Evolutionary conservation across 2,113 vertebrate genomes (phyloP), one percentile per base, ranked within the genome.

Genomic region (Acanthochromis polyacanthus): DNA sequence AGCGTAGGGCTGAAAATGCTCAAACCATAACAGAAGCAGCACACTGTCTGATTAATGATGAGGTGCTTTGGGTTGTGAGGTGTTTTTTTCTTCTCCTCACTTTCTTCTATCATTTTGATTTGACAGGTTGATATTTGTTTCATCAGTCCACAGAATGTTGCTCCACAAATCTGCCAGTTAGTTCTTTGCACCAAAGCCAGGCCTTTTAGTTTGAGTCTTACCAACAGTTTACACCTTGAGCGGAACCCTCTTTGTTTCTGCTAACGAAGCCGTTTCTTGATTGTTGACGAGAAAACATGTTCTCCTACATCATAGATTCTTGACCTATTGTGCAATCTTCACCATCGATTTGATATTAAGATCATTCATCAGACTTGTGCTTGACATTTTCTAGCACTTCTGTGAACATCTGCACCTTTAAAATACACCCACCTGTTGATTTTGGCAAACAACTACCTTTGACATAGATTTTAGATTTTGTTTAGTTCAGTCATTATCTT

Each of bases 121-220:
- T 14, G 43, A 65, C 25, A 51, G 17, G 19, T 51, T 65, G 46
- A 32, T 65, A 51, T 48, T 65, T 50, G 25, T 51, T 65, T 65
- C 46, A 64, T 30, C 61, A n/a, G 61, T 64, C 25, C 12, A 51
- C 6, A 65, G 11, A 64, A 40, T 12, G 9, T 40, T 10, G 14
- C 14, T 43, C 40, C 12, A 43, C 40, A 12, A 9, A 10, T 40
- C 38, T 40, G 12, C 38, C 38, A 4, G 40, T 43, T 15, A 4
- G 12, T 43, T 14, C 0, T 6, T 7, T 36, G 32, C 32, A 25
- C 25, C 25, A 25, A 1, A 36, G 32, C 32, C 32, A 36, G 32
- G 32, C 32, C 25, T 50, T 0, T 51, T 4, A 14, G 62, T 32
- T 50, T 19, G 16, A 63, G 40, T 64, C 43, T 50, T 32, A 20